These are phyloP conservation scores for Halichoerus grypus DNA, from an alignment of 2,113 vertebrate species.

Conservation along the genomic window DNA sequence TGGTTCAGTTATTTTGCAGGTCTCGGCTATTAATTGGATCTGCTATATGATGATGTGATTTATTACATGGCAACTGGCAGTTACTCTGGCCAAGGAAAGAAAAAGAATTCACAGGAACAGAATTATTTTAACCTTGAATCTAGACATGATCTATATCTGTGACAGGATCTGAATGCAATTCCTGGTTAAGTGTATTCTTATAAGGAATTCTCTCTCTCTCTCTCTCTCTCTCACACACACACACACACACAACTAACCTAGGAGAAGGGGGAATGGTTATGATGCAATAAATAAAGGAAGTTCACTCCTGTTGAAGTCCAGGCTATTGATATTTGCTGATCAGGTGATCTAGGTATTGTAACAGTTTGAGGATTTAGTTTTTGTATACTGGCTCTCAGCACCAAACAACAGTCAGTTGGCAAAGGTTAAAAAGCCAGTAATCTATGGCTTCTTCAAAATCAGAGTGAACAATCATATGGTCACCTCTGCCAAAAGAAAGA, in stretches of 20 bases:
- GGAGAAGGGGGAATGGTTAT: neutral
- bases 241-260: neutral
- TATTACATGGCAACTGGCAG: neutral
- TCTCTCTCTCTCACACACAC: neutral
- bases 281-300: neutral
- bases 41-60: slow-evolving; percentile 22
- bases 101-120: neutral
- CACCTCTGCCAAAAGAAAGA: neutral
- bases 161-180: neutral
- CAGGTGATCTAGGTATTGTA: neutral
- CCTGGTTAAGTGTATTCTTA: neutral
- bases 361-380: neutral
- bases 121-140: neutral
- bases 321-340: neutral
- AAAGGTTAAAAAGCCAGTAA: neutral
- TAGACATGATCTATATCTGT: neutral
- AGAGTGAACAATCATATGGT: neutral
- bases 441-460: neutral
- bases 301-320: neutral
- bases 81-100: neutral
- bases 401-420: neutral
- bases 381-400: neutral
- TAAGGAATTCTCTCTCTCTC: neutral
- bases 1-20: neutral
- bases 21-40: slow-evolving; percentile 16